A percentile compares a stretch with the other conserved stretches of the same genome.
Evolutionary conservation across 1,140 invertebrate species (phyloP).

Genomic region (Drosophila quadrilineata): DNA sequence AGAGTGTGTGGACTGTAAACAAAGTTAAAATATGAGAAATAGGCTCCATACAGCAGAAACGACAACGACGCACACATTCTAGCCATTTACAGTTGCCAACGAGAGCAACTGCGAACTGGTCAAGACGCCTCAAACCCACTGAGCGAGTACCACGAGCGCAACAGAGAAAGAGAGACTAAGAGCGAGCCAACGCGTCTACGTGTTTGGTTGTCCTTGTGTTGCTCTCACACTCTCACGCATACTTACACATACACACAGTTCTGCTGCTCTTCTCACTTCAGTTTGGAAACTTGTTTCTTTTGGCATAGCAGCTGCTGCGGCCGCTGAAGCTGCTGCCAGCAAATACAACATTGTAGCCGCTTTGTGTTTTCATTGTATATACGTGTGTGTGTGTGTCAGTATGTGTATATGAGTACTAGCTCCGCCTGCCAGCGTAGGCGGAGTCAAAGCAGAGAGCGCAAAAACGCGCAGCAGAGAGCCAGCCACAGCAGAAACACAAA

Average conservation of each 20-base stretch:
- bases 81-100: conserved; percentile 74
- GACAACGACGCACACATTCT: conserved; percentile 37
- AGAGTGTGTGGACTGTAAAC: conserved; percentile 63
- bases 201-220: conserved; percentile 35
- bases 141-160: neutral
- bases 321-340: too few relatives aligned
- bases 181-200: neutral
- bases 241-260: conserved; percentile 7
- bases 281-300: conserved; percentile 76
- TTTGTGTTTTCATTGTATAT: conserved; percentile 51
- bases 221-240: conserved; percentile 24
- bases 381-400: neutral
- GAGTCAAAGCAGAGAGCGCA: conserved; percentile 36
- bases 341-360: conserved; percentile 73
- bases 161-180: conserved; percentile 1
- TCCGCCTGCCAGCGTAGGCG: conserved; percentile 56
- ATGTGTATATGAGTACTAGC: conserved; percentile 20
- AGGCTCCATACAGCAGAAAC: conserved; percentile 37
- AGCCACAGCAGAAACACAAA: too few relatives aligned
- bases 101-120: conserved; percentile 27
- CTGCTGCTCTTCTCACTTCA: conserved; percentile 38
- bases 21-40: conserved; percentile 76
- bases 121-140: too few relatives aligned
- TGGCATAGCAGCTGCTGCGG: conserved; percentile 62
- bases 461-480: neutral